phyloP scores from a whole-genome alignment of 2,113 vertebrate species.

The Pituophis catenifer region DNA sequence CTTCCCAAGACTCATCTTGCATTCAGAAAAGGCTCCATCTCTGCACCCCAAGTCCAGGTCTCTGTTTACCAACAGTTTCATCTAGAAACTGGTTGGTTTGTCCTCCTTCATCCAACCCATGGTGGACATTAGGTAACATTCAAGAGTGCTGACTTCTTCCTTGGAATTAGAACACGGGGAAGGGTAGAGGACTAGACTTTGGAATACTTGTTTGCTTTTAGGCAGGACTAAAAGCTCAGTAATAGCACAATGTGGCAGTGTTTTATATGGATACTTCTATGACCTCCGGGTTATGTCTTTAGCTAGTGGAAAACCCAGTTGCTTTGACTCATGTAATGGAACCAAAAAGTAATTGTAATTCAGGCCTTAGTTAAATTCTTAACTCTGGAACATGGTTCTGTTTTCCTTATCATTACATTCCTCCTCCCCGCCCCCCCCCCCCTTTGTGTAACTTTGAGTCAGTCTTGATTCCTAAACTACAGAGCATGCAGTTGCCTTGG shows the following conservation, averaged over 20 bases:
- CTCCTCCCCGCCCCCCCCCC: rapidly evolving
- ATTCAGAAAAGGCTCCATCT: neutral
- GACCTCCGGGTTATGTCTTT: neutral
- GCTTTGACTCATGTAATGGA: slow-evolving; percentile 39
- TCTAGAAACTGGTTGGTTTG: neutral
- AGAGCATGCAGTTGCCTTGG: neutral
- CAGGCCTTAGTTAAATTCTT: neutral
- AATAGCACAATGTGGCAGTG: neutral
- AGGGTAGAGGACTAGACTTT: neutral
- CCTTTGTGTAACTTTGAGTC: neutral
- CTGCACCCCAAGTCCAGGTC: neutral
- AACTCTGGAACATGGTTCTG: neutral
- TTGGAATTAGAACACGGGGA: neutral
- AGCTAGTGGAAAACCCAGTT: slow-evolving; percentile 21
- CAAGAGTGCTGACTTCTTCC: neutral
- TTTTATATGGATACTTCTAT: neutral
- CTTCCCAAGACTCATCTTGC: neutral
- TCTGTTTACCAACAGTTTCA: neutral
- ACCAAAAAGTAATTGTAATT: neutral
- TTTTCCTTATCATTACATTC: neutral
- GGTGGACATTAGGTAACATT: neutral
- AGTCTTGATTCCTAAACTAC: neutral
- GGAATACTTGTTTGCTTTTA: neutral
- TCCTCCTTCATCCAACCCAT: neutral
- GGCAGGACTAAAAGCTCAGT: slow-evolving; percentile 43